A percentile compares a stretch with the other conserved stretches of the same genome.
phyloP scores from a whole-genome alignment of 1,140 invertebrate genomes.

The Oryzaephilus surinamensis region DNA sequence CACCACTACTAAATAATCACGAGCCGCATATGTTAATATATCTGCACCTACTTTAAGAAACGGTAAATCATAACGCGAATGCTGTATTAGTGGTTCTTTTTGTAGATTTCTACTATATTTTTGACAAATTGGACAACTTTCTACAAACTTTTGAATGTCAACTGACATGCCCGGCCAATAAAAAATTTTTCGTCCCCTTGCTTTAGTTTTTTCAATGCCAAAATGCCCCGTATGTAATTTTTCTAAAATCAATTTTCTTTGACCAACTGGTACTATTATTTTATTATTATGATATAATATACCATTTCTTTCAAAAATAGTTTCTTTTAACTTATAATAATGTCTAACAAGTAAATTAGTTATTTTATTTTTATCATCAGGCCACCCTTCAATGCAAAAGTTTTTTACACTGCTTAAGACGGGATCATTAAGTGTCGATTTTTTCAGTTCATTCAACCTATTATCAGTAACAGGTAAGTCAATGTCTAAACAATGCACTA shows the following conservation, averaged over 20 bases:
- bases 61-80: constrained; percentile 24
- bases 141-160: constrained; percentile 34
- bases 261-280: constrained; percentile 6
- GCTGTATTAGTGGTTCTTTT: constrained; percentile 30
- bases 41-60: constrained; percentile 30
- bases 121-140: constrained; percentile 30
- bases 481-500: no score
- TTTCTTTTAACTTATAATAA: no score
- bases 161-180: constrained; percentile 35
- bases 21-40: constrained; percentile 19
- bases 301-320: no score
- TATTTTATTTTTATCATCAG: no score
- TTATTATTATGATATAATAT: constrained; percentile 8
- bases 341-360: no score
- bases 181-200: constrained; percentile 11
- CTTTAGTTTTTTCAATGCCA: constrained; percentile 15
- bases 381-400: no score
- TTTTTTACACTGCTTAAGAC: no score
- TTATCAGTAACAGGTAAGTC: no score
- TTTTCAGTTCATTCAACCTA: no score
- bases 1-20: constrained; percentile 8
- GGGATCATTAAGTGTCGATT: no score
- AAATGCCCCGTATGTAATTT: constrained; percentile 14
- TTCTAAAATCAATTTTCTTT: constrained; percentile 8
- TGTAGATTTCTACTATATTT: constrained; percentile 22